A percentile compares a stretch with the other conserved stretches of the same genome.
Evolutionary conservation across 1,140 invertebrate genomes (phyloP).

Genomic region (Metaphire vulgaris): DNA sequence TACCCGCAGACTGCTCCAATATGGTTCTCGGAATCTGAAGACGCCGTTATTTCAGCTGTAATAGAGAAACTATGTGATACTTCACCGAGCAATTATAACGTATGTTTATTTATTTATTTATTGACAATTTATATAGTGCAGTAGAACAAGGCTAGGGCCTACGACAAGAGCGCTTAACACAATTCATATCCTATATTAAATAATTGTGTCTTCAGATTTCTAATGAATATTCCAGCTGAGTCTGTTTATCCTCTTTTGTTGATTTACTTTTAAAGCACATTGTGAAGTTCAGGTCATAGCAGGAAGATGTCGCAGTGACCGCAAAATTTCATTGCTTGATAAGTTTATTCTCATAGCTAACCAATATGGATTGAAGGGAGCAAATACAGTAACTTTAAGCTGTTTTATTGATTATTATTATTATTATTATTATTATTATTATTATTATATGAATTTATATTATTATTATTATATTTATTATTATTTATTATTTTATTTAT

Average conservation of each 20-base stretch:
- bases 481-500: background rate
- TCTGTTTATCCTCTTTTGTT: constrained; percentile 22
- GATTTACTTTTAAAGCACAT: no score
- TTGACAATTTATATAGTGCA: background rate
- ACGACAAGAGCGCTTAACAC: background rate
- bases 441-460: background rate
- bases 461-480: background rate
- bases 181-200: background rate
- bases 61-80: constrained; percentile 89
- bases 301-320: no score
- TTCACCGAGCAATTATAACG: constrained; percentile 85
- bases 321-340: no score
- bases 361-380: no score
- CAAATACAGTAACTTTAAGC: background rate
- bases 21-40: constrained; percentile 97
- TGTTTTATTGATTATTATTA: background rate
- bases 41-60: constrained; percentile 83
- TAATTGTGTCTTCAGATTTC: background rate
- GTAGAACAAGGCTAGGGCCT: background rate
- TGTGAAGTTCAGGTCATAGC: no score
- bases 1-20: constrained; percentile 94
- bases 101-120: constrained; percentile 56
- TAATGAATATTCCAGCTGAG: background rate
- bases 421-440: background rate
- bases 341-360: no score